Conservation (phyloP, 2,113 vertebrate genomes). For the Anoura caudifer region DNA sequence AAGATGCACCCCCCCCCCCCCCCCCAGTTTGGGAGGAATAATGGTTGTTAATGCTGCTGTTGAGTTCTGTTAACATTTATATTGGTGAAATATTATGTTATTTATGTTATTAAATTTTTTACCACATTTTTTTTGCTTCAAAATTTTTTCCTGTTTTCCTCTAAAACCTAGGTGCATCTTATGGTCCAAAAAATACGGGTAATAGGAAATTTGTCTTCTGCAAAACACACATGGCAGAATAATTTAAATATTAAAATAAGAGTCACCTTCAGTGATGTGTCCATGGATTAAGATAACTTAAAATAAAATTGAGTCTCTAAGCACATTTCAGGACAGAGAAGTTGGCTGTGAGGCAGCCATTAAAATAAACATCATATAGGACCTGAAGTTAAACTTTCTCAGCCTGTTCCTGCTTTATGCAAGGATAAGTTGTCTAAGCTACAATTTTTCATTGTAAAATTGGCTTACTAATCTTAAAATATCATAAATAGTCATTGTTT, state of each 20-base stretch:
- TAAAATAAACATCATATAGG: neutral
- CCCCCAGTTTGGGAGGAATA: too few species aligned
- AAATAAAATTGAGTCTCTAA: neutral
- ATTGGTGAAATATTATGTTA: too few species aligned
- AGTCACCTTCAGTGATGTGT: neutral
- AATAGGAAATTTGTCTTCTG: neutral
- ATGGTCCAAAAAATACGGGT: too few species aligned
- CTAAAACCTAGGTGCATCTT: too few species aligned
- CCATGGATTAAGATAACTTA: neutral
- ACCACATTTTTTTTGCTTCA: too few species aligned
- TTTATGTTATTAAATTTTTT: too few species aligned
- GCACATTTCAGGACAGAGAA: neutral
- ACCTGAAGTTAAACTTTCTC: neutral
- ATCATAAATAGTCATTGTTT: neutral
- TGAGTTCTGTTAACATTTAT: too few species aligned
- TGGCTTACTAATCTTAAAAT: neutral
- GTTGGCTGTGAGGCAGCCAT: neutral
- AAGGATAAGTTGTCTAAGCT: neutral
- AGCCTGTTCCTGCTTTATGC: neutral
- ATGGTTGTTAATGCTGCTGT: too few species aligned
- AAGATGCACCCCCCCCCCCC: too few species aligned
- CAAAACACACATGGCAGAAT: neutral
- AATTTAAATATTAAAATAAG: slow-evolving; percentile 1
- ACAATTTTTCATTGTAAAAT: slow-evolving; percentile 1
- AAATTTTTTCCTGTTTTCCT: too few species aligned